A percentile compares a stretch with the other conserved stretches of the same genome.
Conservation (phyloP, 2,888 invertebrate species). For the Willowsia nigromaculata region DNA sequence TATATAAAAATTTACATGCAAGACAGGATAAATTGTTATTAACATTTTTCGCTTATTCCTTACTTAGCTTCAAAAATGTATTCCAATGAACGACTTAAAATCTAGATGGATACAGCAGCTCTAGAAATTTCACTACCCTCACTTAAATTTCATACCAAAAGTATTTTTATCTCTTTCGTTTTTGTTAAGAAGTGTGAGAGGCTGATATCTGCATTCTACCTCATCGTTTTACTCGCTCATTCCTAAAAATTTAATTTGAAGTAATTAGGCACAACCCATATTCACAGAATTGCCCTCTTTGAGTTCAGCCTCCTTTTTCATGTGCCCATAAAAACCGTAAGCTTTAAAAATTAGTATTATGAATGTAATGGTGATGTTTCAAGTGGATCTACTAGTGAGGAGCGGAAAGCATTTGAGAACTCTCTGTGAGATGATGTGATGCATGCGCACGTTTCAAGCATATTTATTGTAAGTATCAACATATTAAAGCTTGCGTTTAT, state of each 20-base stretch:
- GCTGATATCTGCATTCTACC: conserved; percentile 4
- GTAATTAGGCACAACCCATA: conserved; percentile 67
- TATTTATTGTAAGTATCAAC: conserved; percentile 38
- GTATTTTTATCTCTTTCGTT: conserved; percentile 25
- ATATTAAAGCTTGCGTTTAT: conserved; percentile 53
- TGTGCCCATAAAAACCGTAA: conserved; percentile 29
- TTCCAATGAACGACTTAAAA: background rate
- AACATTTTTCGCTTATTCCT: background rate
- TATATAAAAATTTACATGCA: background rate
- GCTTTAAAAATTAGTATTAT: conserved; percentile 46
- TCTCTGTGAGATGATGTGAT: conserved; percentile 34
- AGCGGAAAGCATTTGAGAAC: background rate
- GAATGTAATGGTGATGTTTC: background rate
- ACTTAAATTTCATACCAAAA: conserved; percentile 18
- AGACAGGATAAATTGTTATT: background rate
- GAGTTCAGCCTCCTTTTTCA: conserved; percentile 47
- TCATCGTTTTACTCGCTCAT: conserved; percentile 27
- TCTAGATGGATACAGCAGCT: background rate
- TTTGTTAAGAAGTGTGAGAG: background rate
- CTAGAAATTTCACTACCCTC: no score
- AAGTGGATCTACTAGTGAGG: background rate
- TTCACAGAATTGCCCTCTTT: conserved; percentile 45
- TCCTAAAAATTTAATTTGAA: conserved; percentile 53
- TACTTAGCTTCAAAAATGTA: background rate
- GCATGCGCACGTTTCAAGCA: conserved; percentile 43